Base-by-base conservation (phyloP, 1,140 invertebrate genomes). In the Scaptomyza hsui region DNA sequence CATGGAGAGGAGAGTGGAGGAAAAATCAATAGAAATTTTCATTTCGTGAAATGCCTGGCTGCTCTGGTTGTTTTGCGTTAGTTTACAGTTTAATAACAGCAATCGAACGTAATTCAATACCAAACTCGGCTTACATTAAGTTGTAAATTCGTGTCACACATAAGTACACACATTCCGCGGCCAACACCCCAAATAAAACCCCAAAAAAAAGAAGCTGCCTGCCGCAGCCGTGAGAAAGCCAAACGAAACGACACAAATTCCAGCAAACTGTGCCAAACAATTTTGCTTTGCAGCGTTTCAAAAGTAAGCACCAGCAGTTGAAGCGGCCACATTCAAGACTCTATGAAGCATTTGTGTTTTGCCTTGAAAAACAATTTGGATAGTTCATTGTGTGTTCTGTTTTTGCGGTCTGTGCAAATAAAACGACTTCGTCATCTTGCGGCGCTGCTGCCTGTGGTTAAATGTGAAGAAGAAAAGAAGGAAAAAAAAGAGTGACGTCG, bases 1-100 rank as follows among this genome's bases (percentile, higher is more conserved):
- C 57, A 59, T 49, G 52, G 60, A 42, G 49, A 73, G 73, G 63
- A 78, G 79, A 74, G 65, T 72, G 69, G 81, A 86, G 75, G 80
- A 85, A 86, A 86, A 86, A 86, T 86, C 81, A 86, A 86, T 86
- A 86, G 77, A 86, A 86, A 86, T 86, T 86, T 86, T 86, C 81
- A 74, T 80, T 75, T 75, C 49, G 82, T 88, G 76, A 76, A 76
- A 69, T 79, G 63, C 64, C 62, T 72, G 53, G 48, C 29, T 67
- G 79, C 75, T 75, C 68, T 64, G 80, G 62, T 63, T 65, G 63
- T 73, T 80, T 78, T 71, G 80, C 57, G 79, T 76, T 75, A 80
- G 76, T 80, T 76, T 69, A 73, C 61, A 80, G 62, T 76, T 76
- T 72, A 73, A 77, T 65, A 75, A 71, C 59, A 45, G 56, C 45